A percentile compares a stretch with the other conserved stretches of the same genome.
Conservation (phyloP, 2,888 invertebrate species). For the Oligia strigilis region DNA sequence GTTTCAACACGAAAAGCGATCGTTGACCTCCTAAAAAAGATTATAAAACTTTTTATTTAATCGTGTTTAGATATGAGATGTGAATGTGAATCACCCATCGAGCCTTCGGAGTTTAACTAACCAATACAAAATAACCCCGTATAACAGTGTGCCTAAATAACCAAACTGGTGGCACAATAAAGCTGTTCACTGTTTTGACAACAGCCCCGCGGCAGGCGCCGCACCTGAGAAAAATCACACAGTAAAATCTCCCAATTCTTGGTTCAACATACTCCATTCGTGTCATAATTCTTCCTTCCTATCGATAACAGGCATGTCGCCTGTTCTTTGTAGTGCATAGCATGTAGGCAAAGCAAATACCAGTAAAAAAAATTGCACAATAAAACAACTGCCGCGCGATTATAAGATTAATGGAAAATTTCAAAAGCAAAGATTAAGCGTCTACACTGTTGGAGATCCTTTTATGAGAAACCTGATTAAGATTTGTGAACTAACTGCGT, state of each 20-base stretch:
- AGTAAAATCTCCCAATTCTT: not conserved
- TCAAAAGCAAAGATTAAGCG: constrained; percentile 40
- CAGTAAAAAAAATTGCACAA: constrained; percentile 41
- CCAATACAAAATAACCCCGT: not conserved
- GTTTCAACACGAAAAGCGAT: not conserved
- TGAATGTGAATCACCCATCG: not conserved
- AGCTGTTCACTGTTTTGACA: not conserved
- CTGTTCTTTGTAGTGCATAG: constrained; percentile 25
- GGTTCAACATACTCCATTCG: constrained; percentile 1
- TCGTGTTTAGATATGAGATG: not conserved
- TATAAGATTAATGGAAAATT: constrained; percentile 24
- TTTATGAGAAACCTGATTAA: constrained; percentile 45
- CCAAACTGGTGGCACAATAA: not conserved
- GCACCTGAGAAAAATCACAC: not conserved
- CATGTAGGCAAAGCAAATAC: constrained; percentile 34
- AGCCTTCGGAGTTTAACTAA: not conserved
- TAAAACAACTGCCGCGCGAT: constrained; percentile 37
- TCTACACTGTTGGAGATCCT: constrained; percentile 24
- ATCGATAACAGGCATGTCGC: constrained; percentile 6
- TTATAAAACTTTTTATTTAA: not conserved
- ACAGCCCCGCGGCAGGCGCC: not conserved
- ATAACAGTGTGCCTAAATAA: not conserved
- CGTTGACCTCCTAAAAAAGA: not conserved
- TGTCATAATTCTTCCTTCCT: not conserved
- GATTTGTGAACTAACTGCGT: constrained; percentile 39